Conservation (phyloP, 92 coral and sea anemone genomes). For the Umimayanthus chanpuru region DNA sequence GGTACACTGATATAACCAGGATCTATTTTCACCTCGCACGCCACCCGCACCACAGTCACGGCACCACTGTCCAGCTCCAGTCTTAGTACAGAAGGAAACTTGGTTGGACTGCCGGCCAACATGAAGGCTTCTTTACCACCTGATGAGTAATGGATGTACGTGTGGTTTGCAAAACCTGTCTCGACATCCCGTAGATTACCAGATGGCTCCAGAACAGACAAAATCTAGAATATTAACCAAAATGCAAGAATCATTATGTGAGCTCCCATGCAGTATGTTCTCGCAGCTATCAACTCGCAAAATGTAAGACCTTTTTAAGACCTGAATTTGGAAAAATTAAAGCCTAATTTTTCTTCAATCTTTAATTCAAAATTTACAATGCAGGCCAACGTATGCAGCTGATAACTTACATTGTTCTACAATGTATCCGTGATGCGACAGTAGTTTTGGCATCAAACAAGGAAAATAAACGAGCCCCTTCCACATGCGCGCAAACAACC, state of each 20-base stretch:
- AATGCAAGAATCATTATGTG: not conserved
- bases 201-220: conserved; percentile 7
- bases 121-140: conserved; percentile 73
- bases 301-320: too few relatives aligned
- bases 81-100: conserved; percentile 63
- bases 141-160: conserved; percentile 58
- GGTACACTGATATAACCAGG: conserved; percentile 77
- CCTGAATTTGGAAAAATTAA: too few relatives aligned
- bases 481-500: too few relatives aligned
- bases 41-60: conserved; percentile 59
- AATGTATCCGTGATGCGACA: too few relatives aligned
- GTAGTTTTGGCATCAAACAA: too few relatives aligned
- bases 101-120: conserved; percentile 71
- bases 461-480: too few relatives aligned
- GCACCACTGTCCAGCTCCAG: conserved; percentile 61
- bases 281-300: too few relatives aligned
- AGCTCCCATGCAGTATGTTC: not conserved
- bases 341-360: too few relatives aligned
- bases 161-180: conserved; percentile 59
- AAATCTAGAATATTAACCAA: not conserved
- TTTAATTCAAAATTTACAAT: too few relatives aligned
- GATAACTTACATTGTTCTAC: too few relatives aligned
- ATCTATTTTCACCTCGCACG: conserved; percentile 55
- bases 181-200: conserved; percentile 21
- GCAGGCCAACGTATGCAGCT: too few relatives aligned